These are phyloP conservation scores for Asobara japonica DNA, from an alignment of 1,140 invertebrate genomes.

Conservation along the genomic window DNA sequence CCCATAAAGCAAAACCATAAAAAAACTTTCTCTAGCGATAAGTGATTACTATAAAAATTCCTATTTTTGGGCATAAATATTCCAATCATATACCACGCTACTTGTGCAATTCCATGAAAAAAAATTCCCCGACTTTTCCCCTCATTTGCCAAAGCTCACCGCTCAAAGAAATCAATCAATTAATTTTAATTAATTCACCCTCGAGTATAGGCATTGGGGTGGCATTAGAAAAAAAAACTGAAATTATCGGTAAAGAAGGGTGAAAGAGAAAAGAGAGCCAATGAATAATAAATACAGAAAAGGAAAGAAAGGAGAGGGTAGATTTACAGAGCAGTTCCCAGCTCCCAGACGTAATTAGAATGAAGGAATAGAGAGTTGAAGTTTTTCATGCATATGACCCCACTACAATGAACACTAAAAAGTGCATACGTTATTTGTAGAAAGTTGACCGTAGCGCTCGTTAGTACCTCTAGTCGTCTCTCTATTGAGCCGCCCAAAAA, in stretches of 20 bases:
- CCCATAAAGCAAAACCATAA: no score
- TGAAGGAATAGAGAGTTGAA: background rate
- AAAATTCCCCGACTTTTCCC: background rate
- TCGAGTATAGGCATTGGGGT: background rate
- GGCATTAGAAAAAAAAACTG: background rate
- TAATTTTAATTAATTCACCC: background rate
- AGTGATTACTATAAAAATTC: no score
- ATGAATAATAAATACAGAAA: background rate
- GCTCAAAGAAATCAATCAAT: background rate
- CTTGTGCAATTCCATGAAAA: background rate
- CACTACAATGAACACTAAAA: slow-evolving; percentile 6
- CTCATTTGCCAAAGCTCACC: background rate
- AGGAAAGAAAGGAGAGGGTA: background rate
- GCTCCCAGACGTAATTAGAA: slow-evolving; percentile 9
- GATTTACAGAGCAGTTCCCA: slow-evolving; percentile 7
- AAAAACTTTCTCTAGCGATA: no score
- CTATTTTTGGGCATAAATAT: no score
- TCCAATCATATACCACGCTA: no score
- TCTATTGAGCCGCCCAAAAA: background rate
- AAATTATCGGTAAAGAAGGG: background rate
- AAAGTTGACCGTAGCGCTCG: slow-evolving; percentile 6
- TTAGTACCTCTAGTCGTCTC: background rate
- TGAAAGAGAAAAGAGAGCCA: background rate
- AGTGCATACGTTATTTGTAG: slow-evolving; percentile 8
- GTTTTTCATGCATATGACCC: slow-evolving; percentile 6